A percentile compares a stretch with the other conserved stretches of the same genome.
Conservation (phyloP, 2,888 invertebrate genomes). For the Callyntrura guangdongensis region DNA sequence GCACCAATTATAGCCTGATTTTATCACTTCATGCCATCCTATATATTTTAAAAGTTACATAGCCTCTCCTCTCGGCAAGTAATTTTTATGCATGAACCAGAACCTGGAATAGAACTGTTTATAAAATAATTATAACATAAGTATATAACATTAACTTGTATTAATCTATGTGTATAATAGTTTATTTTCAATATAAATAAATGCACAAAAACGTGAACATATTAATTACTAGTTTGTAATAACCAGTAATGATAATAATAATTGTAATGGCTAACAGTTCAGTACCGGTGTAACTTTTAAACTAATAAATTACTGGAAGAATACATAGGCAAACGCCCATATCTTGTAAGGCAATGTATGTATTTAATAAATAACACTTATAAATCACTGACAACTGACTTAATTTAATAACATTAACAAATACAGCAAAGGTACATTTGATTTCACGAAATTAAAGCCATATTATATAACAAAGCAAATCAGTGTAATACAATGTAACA, state of each 20-base stretch:
- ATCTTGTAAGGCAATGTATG: constrained; percentile 48
- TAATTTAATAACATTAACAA: too few relatives aligned
- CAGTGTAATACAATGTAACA: not conserved
- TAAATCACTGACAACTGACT: not conserved
- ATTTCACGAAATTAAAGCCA: constrained; percentile 31
- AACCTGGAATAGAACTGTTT: too few relatives aligned
- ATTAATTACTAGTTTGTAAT: not conserved
- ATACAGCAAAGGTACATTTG: constrained; percentile 34
- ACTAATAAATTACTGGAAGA: constrained; percentile 30
- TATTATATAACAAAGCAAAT: not conserved
- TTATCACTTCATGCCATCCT: too few relatives aligned
- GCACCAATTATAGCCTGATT: too few relatives aligned
- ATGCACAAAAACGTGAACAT: constrained; percentile 23
- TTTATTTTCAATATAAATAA: constrained; percentile 11
- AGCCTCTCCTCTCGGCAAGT: too few relatives aligned
- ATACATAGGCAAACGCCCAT: constrained; percentile 16
- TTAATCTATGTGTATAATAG: too few relatives aligned
- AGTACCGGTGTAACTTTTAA: not conserved
- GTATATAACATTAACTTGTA: too few relatives aligned
- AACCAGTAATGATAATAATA: not conserved
- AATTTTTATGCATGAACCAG: too few relatives aligned
- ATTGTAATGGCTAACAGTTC: constrained; percentile 25
- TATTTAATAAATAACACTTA: not conserved
- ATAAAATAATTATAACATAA: too few relatives aligned
- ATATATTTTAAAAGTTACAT: too few relatives aligned